Conservation (phyloP, 2,888 invertebrate species). For the Magallana nippona region DNA sequence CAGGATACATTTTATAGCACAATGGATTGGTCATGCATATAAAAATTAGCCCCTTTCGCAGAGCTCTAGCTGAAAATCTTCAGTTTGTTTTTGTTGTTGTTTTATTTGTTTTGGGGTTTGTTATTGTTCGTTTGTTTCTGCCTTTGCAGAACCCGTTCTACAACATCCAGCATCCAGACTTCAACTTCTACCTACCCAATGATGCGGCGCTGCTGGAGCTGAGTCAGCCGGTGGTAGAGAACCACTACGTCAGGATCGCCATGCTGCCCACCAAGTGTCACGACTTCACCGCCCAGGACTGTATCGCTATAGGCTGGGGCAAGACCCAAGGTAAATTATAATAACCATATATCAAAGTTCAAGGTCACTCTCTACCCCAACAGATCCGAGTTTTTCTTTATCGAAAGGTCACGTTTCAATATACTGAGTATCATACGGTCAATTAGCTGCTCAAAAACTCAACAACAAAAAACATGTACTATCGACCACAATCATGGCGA, state of each 20-base stretch:
- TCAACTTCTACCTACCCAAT: constrained; percentile 44
- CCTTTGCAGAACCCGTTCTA: constrained; percentile 45
- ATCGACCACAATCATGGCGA: no score
- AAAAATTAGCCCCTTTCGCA: no score
- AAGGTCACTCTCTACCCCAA: no score
- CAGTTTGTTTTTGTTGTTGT: not conserved
- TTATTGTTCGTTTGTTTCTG: no score
- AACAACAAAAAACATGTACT: no score
- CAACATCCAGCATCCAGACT: constrained; percentile 37
- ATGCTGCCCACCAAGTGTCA: constrained; percentile 28
- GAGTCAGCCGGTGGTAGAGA: constrained; percentile 23
- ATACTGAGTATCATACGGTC: no score
- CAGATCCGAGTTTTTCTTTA: not conserved
- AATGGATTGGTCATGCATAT: no score
- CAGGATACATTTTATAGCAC: no score
- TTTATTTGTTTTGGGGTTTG: no score
- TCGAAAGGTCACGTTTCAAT: not conserved
- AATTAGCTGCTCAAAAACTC: no score
- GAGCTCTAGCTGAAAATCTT: no score
- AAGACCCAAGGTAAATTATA: constrained; percentile 32
- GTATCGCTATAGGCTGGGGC: constrained; percentile 45
- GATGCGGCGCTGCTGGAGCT: constrained; percentile 42
- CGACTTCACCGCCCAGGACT: constrained; percentile 34
- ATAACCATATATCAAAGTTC: no score
- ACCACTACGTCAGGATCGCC: constrained; percentile 16